Percentiles rank a stretch among this genome's conserved stretches.
Conservation (phyloP, 2,797 vertebrate genomes). For the Anableps anableps region DNA sequence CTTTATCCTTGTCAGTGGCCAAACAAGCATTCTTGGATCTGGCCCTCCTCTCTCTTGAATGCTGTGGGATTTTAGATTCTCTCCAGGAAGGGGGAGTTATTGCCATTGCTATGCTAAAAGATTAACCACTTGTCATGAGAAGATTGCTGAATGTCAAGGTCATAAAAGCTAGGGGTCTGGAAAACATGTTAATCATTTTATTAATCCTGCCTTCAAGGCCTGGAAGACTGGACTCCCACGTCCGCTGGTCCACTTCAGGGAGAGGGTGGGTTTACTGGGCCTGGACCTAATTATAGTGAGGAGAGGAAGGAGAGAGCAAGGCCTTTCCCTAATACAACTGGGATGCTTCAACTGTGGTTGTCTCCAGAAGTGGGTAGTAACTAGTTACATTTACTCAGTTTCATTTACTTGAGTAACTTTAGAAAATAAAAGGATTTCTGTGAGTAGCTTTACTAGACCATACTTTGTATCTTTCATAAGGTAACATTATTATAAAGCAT, state of each 20-base stretch:
- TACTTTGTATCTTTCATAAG: too few species aligned
- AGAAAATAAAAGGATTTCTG: too few species aligned
- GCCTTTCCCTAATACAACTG: slow-evolving; percentile 22
- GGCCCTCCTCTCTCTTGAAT: slow-evolving; percentile 44
- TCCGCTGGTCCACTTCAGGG: slow-evolving; percentile 50
- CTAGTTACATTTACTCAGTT: too few species aligned
- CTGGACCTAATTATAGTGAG: slow-evolving; percentile 33
- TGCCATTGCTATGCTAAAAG: slow-evolving; percentile 59
- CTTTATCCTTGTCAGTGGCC: slow-evolving; percentile 34
- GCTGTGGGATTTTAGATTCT: slow-evolving; percentile 67
- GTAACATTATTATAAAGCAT: too few species aligned
- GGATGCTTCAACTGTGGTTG: slow-evolving; percentile 7
- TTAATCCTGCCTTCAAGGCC: slow-evolving; percentile 68
- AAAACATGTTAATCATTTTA: slow-evolving; percentile 74
- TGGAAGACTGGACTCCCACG: slow-evolving; percentile 68
- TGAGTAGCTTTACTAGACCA: too few species aligned
- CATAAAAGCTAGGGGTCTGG: slow-evolving; percentile 71
- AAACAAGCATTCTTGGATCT: slow-evolving; percentile 57
- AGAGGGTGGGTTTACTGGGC: slow-evolving; percentile 51
- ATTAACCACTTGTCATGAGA: slow-evolving; percentile 72
- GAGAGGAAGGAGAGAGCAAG: background rate
- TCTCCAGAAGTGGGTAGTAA: slow-evolving; percentile 9
- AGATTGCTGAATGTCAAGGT: slow-evolving; percentile 79
- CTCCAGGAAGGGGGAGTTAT: slow-evolving; percentile 67
- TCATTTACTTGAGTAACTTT: too few species aligned